Evolutionary conservation across 2,113 vertebrate genomes (phyloP), one percentile per base, ranked within the genome.

Genomic region (Cebidichthys violaceus): DNA sequence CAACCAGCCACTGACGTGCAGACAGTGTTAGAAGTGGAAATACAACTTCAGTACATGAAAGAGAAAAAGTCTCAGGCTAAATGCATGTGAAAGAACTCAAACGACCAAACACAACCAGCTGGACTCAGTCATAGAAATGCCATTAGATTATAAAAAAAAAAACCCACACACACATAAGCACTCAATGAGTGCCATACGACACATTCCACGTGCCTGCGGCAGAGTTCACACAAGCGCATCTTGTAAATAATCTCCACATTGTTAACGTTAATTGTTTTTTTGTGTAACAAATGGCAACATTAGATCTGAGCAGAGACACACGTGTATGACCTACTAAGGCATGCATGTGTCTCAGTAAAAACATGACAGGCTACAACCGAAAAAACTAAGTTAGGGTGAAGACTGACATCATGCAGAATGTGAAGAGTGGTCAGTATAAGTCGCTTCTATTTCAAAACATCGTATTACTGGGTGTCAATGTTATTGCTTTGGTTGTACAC

Each of bases 21-120:
- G 59, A 89, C 71, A 85, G 43, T 41, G 43, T 18, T 14, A 22
- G 73, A 37, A 61, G 70, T 74, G 74, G 66, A 83, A 86, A 86
- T 45, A 82, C 45, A 62, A 45, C 43, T 15, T 29, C 54, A 57
- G n/a, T 27, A 57, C 55, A 27, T 57, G 54, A 13, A 17, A 59
- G 55, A 59, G 57, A 60, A 14, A 18, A 31, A 60, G 59, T 18
- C 15, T 18, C n/a, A 5, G 9, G 27, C 52, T 45, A 31, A 18
- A 35, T 65, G 7, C 9, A 75, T 14, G 47, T 57, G 39, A 2
- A 2, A 2, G 18, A 45, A 39, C 29, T 50, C 29, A 47, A 57
- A 64, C 62, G 4, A 50, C 11, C 24, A 75, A 59, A 73, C 64
- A 81, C 35, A 68, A 45, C 24, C 70, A 72, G 68, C 70, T 73